Evolutionary conservation across 2,113 vertebrate species (phyloP).

Genomic region (Pseudolaguvia tuberculata): DNA sequence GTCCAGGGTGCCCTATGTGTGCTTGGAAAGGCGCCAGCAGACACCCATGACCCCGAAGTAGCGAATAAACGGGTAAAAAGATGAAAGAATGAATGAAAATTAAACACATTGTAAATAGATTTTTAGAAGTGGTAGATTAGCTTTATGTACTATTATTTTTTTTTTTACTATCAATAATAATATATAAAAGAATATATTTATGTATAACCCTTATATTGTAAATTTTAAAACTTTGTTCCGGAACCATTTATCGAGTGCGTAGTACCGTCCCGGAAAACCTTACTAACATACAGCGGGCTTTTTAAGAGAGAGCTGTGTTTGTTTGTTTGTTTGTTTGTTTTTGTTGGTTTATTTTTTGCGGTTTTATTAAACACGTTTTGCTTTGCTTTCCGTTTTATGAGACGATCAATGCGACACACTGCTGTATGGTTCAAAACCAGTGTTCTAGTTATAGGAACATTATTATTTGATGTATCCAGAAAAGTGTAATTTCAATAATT

Average conservation of each 20-base stretch:
- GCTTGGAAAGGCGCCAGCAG: too few species aligned
- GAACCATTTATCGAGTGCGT: slow-evolving; percentile 6
- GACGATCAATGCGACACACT: too few species aligned
- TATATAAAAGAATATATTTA: not conserved
- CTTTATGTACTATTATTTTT: too few species aligned
- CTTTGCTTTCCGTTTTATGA: not conserved
- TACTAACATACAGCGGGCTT: slow-evolving; percentile 28
- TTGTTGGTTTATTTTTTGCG: not conserved
- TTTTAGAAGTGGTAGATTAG: too few species aligned
- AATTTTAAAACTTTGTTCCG: not conserved
- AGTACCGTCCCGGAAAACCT: slow-evolving; percentile 10
- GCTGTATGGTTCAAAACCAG: too few species aligned
- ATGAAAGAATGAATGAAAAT: too few species aligned
- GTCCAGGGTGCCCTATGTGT: too few species aligned
- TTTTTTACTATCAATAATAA: not conserved
- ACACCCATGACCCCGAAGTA: too few species aligned
- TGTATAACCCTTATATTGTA: not conserved
- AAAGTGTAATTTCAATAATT: too few species aligned
- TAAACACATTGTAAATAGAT: too few species aligned
- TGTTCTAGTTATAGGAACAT: not conserved
- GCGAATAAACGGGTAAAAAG: too few species aligned
- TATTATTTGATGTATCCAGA: not conserved
- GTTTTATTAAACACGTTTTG: not conserved
- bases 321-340: slow-evolving; percentile 13
- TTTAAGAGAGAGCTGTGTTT: slow-evolving; percentile 31